These are phyloP conservation scores for Pandemis corylana DNA, from an alignment of 2,888 invertebrate genomes.

Conservation along the genomic window DNA sequence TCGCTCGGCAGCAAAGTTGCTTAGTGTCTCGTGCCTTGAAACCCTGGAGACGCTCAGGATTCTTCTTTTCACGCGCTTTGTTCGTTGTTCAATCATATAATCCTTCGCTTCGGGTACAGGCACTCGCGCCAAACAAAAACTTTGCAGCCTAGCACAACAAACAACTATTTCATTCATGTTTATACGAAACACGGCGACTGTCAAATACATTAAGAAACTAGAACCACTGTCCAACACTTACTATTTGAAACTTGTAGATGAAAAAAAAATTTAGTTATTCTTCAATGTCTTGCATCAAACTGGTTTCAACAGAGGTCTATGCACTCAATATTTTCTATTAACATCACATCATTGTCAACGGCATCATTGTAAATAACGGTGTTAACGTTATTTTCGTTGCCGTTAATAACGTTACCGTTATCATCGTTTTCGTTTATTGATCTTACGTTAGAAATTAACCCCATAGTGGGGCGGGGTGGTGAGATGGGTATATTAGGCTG, in stretches of 20 bases:
- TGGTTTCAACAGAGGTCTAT: conserved; percentile 19
- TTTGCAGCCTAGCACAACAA: too few species aligned
- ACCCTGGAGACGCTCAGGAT: too few species aligned
- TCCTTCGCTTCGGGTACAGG: too few species aligned
- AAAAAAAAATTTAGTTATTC: background rate
- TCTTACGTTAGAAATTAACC: conserved; percentile 20
- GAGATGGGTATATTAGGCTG: background rate
- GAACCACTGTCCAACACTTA: background rate
- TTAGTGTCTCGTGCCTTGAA: too few species aligned
- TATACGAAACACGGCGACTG: too few species aligned
- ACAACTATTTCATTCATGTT: too few species aligned
- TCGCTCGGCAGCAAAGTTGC: too few species aligned
- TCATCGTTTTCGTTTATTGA: background rate
- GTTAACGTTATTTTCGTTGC: background rate
- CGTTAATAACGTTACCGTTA: background rate
- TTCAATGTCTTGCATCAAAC: background rate
- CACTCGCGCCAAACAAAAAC: too few species aligned
- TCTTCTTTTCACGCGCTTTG: too few species aligned
- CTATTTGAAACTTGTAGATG: background rate
- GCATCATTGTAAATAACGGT: background rate
- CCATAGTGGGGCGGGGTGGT: background rate
- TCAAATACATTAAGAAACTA: background rate
- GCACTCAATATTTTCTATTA: conserved; percentile 9
- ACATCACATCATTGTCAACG: background rate
- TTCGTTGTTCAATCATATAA: too few species aligned